Conservation (phyloP, 1,140 invertebrate species). For the Papilio polyxenes region DNA sequence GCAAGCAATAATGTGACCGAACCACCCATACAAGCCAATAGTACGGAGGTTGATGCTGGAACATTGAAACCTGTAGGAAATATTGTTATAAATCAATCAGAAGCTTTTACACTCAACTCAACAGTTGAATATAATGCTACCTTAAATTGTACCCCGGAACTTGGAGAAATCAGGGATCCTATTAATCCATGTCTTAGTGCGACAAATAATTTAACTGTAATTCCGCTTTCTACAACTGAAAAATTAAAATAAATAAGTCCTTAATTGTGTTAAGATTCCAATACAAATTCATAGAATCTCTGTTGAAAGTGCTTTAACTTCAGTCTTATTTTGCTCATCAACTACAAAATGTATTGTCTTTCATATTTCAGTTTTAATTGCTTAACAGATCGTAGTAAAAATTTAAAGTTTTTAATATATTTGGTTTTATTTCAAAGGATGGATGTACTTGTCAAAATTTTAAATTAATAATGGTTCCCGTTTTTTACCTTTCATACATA, state of each 20-base stretch:
- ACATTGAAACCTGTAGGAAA: constrained; percentile 37
- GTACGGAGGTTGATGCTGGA: constrained; percentile 40
- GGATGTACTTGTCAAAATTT: too few relatives aligned
- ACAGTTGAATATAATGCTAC: constrained; percentile 41
- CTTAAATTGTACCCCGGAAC: constrained; percentile 59
- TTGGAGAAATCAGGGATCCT: constrained; percentile 64
- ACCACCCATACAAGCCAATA: constrained; percentile 50
- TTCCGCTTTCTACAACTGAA: constrained; percentile 58
- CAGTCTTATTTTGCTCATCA: background rate
- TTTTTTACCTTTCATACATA: too few relatives aligned
- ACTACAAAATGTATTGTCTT: too few relatives aligned
- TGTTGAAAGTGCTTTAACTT: background rate
- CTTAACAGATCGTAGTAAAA: background rate
- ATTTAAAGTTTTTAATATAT: background rate
- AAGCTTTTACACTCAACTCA: constrained; percentile 50
- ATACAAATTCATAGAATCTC: background rate
- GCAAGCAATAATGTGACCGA: constrained; percentile 77
- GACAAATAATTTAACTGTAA: constrained; percentile 67
- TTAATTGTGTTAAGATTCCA: background rate
- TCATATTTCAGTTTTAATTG: background rate
- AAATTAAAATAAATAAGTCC: constrained; percentile 25
- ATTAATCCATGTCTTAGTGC: constrained; percentile 73
- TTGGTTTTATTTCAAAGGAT: background rate
- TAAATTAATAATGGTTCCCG: too few relatives aligned
- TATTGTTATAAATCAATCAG: constrained; percentile 50